phyloP scores from a whole-genome alignment of 2,113 vertebrate species.

The human (Homo sapiens) region DNA sequence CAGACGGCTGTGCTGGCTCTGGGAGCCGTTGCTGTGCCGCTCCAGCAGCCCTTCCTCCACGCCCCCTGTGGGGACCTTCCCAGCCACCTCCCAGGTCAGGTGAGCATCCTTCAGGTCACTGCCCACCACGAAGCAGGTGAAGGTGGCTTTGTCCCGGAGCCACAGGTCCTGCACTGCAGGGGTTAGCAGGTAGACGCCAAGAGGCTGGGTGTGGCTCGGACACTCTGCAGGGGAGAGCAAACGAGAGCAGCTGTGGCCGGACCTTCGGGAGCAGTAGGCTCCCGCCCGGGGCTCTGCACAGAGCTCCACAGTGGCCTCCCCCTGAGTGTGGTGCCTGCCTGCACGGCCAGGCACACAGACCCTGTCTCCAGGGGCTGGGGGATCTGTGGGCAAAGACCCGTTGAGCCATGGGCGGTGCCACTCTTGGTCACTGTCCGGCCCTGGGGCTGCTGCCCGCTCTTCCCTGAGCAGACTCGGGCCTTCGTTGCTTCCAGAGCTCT shows the following conservation, averaged over 20 bases:
- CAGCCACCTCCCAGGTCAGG: background rate
- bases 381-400: background rate
- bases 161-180: background rate
- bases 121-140: background rate
- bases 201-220: background rate
- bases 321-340: background rate
- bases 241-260: background rate
- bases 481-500: background rate
- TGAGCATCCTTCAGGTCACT: rapidly evolving
- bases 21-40: background rate
- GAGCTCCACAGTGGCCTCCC: too few species aligned
- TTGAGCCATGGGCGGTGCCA: rapidly evolving
- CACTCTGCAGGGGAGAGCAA: background rate
- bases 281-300: background rate
- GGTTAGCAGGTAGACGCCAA: background rate
- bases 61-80: rapidly evolving
- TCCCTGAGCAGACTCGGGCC: background rate
- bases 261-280: background rate
- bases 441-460: background rate
- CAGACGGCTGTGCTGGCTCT: background rate
- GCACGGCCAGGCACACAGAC: background rate
- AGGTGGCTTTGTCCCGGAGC: background rate
- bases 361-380: too few species aligned
- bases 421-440: background rate
- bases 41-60: rapidly evolving